Evolutionary conservation across 2,113 vertebrate genomes (phyloP).

Genomic region (Abramis brama): DNA sequence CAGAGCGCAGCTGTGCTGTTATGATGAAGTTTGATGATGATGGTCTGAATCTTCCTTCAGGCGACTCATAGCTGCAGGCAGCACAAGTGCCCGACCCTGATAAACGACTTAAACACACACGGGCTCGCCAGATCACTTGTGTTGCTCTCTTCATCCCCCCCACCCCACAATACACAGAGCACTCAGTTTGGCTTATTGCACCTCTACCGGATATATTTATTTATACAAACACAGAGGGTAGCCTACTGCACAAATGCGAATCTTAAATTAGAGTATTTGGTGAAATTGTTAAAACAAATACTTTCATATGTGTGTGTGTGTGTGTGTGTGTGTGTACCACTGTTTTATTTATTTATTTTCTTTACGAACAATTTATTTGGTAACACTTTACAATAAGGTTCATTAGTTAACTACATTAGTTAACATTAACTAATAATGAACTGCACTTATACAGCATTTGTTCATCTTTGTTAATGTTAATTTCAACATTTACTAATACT

Average conservation of each 20-base stretch:
- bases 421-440: no score
- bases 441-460: no score
- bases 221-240: conserved; percentile 34
- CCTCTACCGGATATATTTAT: conserved; percentile 59
- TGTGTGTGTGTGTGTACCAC: no score
- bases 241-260: background rate
- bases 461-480: no score
- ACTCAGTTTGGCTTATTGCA: conserved; percentile 59
- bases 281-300: background rate
- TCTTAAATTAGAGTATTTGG: background rate
- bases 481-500: no score
- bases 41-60: conserved; percentile 86
- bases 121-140: conserved; percentile 67
- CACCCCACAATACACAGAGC: conserved; percentile 58
- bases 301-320: no score
- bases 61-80: conserved; percentile 90
- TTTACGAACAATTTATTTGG: no score
- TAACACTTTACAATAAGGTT: no score
- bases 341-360: no score
- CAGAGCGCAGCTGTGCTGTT: conserved; percentile 97
- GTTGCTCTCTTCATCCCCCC: conserved; percentile 59
- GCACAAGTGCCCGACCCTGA: conserved; percentile 91
- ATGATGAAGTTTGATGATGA: conserved; percentile 94
- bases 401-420: no score
- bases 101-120: conserved; percentile 90